A percentile compares a stretch with the other conserved stretches of the same genome.
These are phyloP conservation scores for Andricus curvator DNA, from an alignment of 2,888 invertebrate genomes.

Conservation along the genomic window DNA sequence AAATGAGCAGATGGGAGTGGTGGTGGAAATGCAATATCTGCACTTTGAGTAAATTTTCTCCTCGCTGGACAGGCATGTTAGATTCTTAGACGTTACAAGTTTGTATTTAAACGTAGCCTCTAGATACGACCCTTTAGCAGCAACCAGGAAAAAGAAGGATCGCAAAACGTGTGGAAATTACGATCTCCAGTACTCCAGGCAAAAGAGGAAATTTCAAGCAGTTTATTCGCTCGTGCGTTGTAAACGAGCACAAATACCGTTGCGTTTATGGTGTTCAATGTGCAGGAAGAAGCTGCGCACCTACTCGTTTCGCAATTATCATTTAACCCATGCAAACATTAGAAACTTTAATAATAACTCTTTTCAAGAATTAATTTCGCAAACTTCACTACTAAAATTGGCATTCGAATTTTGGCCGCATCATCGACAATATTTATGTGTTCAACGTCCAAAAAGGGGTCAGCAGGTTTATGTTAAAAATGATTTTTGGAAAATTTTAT, in stretches of 20 bases:
- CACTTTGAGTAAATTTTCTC: too few relatives aligned
- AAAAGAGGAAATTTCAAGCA: background rate
- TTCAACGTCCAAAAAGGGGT: too few relatives aligned
- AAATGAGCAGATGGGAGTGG: too few relatives aligned
- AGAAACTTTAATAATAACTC: background rate
- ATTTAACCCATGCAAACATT: background rate
- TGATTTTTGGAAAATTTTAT: too few relatives aligned
- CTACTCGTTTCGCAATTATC: slow-evolving; percentile 12
- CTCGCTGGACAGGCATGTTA: too few relatives aligned
- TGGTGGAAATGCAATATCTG: too few relatives aligned
- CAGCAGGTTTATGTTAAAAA: too few relatives aligned
- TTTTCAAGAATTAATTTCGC: background rate
- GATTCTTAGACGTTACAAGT: too few relatives aligned
- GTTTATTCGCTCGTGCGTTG: slow-evolving; percentile 1
- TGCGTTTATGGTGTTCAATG: background rate
- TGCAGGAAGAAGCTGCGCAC: background rate
- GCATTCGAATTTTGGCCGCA: background rate
- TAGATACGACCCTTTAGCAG: background rate
- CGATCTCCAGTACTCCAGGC: background rate
- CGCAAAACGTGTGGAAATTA: background rate
- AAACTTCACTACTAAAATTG: background rate
- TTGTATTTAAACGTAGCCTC: background rate
- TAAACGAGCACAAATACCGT: slow-evolving; percentile 13
- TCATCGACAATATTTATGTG: too few relatives aligned
- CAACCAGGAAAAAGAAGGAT: background rate